A percentile compares a stretch with the other conserved stretches of the same genome.
Conservation (phyloP, 2,888 invertebrate species). For the Drosophila emarginata region DNA sequence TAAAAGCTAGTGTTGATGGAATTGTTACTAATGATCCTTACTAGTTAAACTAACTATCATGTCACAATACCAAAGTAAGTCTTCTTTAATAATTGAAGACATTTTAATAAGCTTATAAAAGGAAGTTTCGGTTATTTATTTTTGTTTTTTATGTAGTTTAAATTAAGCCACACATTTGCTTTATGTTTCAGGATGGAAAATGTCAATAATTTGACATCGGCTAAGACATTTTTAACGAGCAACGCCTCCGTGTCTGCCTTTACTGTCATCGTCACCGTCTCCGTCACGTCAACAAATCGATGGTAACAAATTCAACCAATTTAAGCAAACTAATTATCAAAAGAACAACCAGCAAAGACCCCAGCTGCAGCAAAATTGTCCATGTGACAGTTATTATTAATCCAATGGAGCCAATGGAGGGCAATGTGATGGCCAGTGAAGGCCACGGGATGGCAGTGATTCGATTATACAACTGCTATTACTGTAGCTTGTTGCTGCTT, state of each 20-base stretch:
- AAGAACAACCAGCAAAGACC: constrained; percentile 1
- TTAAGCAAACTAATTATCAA: constrained; percentile 3
- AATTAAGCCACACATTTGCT: constrained; percentile 15
- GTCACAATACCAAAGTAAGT: too few relatives aligned
- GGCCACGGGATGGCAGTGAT: constrained; percentile 1
- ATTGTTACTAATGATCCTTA: too few relatives aligned
- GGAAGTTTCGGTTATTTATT: too few relatives aligned
- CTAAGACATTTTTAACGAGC: constrained; percentile 40
- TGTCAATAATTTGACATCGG: constrained; percentile 36
- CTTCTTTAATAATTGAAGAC: too few relatives aligned
- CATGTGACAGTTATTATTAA: constrained; percentile 3
- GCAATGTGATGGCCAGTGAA: background rate
- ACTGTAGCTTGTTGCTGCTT: background rate
- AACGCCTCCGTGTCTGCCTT: constrained; percentile 31
- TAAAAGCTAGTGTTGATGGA: too few relatives aligned
- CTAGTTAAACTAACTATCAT: too few relatives aligned
- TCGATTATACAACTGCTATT: background rate
- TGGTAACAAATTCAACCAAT: constrained; percentile 34
- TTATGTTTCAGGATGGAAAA: background rate
- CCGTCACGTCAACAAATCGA: constrained; percentile 29
- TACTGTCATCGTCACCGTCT: constrained; percentile 12
- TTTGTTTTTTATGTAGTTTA: background rate
- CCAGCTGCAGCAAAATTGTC: background rate
- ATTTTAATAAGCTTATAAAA: too few relatives aligned
- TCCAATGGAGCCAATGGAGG: background rate